Conservation (phyloP, 2,888 invertebrate species). For the Lasioglossum lativentre region DNA sequence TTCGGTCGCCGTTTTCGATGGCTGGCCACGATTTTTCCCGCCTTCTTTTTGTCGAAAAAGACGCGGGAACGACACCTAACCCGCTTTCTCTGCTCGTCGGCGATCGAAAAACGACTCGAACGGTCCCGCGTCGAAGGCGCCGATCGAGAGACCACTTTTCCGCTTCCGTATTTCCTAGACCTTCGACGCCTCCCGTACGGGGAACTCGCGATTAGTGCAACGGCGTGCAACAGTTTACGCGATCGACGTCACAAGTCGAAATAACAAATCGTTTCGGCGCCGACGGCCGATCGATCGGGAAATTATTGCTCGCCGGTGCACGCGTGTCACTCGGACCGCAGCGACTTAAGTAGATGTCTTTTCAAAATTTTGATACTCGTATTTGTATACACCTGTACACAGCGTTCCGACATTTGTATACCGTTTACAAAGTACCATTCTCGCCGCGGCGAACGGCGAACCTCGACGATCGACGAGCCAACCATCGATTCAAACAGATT, state of each 20-base stretch:
- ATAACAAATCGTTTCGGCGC: not conserved
- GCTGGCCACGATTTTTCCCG: not conserved
- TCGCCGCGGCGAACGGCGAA: constrained; percentile 18
- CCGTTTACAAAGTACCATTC: constrained; percentile 58
- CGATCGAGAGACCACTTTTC: constrained; percentile 14
- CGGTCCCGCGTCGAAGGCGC: constrained; percentile 29
- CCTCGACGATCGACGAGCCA: constrained; percentile 36
- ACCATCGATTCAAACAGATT: constrained; percentile 1
- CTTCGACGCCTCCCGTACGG: constrained; percentile 23
- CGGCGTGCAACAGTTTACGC: not conserved
- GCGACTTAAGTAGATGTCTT: constrained; percentile 58
- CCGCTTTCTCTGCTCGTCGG: constrained; percentile 42
- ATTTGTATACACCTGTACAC: constrained; percentile 62
- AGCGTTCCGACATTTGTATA: constrained; percentile 64
- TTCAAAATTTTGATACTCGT: constrained; percentile 73
- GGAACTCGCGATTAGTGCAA: not conserved
- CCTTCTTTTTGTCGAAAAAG: not conserved
- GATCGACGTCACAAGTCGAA: not conserved
- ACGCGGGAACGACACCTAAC: not conserved
- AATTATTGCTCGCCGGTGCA: not conserved
- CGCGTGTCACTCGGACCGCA: constrained; percentile 8
- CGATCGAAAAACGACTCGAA: constrained; percentile 11
- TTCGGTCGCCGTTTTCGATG: not conserved
- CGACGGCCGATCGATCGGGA: not conserved
- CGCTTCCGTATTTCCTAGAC: constrained; percentile 27